Percentiles rank a stretch among this genome's conserved stretches.
Evolutionary conservation across 2,888 invertebrate species (phyloP).

Genomic region (Caenorhabditis sp.): DNA sequence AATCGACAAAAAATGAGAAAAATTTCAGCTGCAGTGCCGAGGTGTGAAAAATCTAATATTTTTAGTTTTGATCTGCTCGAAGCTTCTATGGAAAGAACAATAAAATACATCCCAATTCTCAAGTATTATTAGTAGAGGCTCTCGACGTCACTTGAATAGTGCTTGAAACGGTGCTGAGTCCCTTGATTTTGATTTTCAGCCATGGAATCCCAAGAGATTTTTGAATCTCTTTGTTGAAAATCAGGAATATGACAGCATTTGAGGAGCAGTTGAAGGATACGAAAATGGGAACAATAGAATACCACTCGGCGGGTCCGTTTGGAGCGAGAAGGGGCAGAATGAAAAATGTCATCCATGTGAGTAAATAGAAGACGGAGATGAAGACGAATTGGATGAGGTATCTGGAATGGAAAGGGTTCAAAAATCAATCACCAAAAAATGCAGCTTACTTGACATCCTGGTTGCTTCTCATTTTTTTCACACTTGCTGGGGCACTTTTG

Average conservation of each 20-base stretch:
- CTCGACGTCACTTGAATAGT: not conserved
- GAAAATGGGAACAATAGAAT: constrained; percentile 41
- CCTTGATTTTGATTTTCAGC: not conserved
- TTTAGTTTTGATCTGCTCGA: too few species aligned
- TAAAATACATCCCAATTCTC: too few species aligned
- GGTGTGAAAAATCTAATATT: too few species aligned
- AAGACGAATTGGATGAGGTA: constrained; percentile 41
- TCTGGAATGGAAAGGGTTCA: constrained; percentile 11
- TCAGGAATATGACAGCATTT: constrained; percentile 53
- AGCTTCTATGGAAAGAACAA: too few species aligned
- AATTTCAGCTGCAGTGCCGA: too few species aligned
- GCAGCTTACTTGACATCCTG: constrained; percentile 11
- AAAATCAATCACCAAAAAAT: not conserved
- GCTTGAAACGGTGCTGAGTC: not conserved
- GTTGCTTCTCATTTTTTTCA: not conserved
- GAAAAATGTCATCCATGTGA: constrained; percentile 59
- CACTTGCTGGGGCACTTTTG: not conserved
- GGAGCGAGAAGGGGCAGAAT: constrained; percentile 52
- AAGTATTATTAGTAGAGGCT: too few species aligned
- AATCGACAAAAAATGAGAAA: too few species aligned
- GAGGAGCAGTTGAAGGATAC: constrained; percentile 55
- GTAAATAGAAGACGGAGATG: constrained; percentile 54
- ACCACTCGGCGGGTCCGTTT: constrained; percentile 36
- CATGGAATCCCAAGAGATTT: not conserved
- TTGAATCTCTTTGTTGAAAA: constrained; percentile 47